Evolutionary conservation across 2,888 invertebrate genomes (phyloP).

Genomic region (Torymus tubicola): DNA sequence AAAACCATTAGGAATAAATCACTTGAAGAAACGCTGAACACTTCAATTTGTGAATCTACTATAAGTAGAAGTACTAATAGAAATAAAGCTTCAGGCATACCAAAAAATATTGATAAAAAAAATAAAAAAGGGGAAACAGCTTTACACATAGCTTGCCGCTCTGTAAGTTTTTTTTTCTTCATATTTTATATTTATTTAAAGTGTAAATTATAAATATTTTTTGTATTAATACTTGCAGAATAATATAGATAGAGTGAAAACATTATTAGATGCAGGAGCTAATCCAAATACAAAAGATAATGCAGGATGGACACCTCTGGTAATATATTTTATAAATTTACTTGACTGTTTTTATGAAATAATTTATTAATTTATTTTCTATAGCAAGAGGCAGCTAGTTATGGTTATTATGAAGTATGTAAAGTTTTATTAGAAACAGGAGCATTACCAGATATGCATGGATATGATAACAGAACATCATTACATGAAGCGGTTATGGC

Average conservation of each 20-base stretch:
- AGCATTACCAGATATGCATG: constrained; percentile 81
- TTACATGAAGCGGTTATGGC: constrained; percentile 82
- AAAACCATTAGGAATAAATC: not conserved
- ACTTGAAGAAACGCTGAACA: constrained; percentile 35
- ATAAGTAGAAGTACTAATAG: constrained; percentile 27
- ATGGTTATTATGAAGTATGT: constrained; percentile 79
- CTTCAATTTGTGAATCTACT: constrained; percentile 42
- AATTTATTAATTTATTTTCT: constrained; percentile 36
- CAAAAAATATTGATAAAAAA: constrained; percentile 77
- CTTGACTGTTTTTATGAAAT: not conserved
- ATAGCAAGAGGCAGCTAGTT: constrained; percentile 82
- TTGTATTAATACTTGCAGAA: constrained; percentile 69
- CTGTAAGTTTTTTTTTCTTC: constrained; percentile 25
- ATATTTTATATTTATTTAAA: constrained; percentile 16
- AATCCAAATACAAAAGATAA: constrained; percentile 83
- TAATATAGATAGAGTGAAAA: constrained; percentile 77
- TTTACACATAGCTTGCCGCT: constrained; percentile 80
- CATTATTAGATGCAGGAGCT: constrained; percentile 80
- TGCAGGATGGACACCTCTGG: constrained; percentile 85
- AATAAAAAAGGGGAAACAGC: constrained; percentile 84
- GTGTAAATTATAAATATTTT: constrained; percentile 8
- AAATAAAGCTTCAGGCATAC: constrained; percentile 43
- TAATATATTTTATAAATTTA: constrained; percentile 60
- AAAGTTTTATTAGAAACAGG: constrained; percentile 79
- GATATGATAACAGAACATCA: constrained; percentile 81